A percentile compares a stretch with the other conserved stretches of the same genome.
Evolutionary conservation across 2,113 vertebrate species (phyloP).

Genomic region (Hymenochirus boettgeri): DNA sequence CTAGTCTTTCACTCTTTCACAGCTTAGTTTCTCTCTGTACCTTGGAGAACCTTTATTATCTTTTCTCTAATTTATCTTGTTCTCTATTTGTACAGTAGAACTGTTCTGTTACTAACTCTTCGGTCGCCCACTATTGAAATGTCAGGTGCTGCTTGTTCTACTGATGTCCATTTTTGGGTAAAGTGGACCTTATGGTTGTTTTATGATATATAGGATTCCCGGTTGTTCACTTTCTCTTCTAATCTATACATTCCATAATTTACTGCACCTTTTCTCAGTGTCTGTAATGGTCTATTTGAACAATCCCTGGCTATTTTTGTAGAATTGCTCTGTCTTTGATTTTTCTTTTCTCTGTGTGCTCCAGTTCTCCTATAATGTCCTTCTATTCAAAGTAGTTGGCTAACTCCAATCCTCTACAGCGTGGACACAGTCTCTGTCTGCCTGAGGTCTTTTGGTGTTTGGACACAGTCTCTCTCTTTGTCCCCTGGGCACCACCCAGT

Average conservation of each 20-base stretch:
- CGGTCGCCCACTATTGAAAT: background rate
- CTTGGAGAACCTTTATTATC: background rate
- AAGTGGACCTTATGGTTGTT: background rate
- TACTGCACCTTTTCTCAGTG: background rate
- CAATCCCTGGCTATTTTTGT: background rate
- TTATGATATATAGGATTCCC: too few species aligned
- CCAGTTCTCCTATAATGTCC: too few species aligned
- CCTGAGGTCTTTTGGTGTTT: too few species aligned
- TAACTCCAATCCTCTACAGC: background rate
- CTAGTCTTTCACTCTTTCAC: background rate
- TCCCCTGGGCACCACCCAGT: background rate
- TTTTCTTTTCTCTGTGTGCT: too few species aligned
- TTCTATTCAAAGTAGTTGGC: too few species aligned
- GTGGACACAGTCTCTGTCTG: background rate
- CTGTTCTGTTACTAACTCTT: background rate
- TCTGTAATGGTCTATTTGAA: background rate
- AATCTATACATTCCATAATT: constrained; percentile 9
- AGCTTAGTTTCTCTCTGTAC: background rate
- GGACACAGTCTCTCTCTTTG: background rate
- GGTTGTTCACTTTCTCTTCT: background rate
- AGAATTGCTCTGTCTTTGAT: background rate
- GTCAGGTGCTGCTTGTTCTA: background rate
- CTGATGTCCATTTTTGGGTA: background rate
- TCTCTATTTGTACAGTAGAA: background rate
- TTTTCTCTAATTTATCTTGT: background rate